phyloP scores from a whole-genome alignment of 2,797 vertebrate species.

The Remorina albescens region DNA sequence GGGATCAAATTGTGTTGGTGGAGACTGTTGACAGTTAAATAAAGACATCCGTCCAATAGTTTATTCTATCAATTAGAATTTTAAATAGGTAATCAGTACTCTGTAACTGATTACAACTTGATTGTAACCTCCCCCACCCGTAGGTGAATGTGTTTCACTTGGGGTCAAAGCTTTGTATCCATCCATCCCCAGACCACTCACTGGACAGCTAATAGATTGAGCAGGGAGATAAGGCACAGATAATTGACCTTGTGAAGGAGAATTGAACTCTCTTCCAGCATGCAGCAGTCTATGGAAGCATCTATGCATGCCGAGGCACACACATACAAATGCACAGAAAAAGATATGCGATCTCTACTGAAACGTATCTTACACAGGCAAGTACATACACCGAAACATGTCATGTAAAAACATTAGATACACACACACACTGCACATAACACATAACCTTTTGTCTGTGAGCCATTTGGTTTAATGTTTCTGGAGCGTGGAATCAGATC shows the following conservation, averaged over 20 bases:
- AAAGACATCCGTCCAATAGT: constrained; percentile 45
- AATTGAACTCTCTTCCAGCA: constrained; percentile 39
- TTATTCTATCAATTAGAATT: constrained; percentile 59
- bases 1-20: background rate
- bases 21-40: constrained; percentile 39
- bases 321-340: background rate
- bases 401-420: too few relatives aligned
- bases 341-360: background rate
- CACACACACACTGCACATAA: background rate
- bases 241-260: constrained; percentile 72
- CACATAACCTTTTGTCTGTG: constrained; percentile 38
- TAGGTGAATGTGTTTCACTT: constrained; percentile 61
- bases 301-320: background rate
- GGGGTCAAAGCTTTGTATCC: constrained; percentile 57
- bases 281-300: constrained; percentile 8
- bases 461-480: constrained; percentile 66
- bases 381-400: too few relatives aligned
- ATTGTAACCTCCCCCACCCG: constrained; percentile 41
- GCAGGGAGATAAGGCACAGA: constrained; percentile 51
- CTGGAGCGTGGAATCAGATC: constrained; percentile 75
- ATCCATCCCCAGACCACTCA: constrained; percentile 43
- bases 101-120: constrained; percentile 52
- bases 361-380: background rate
- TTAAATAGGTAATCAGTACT: constrained; percentile 66
- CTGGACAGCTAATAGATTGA: constrained; percentile 75